Base-by-base conservation (phyloP, 2,888 invertebrate species). In the Tiliacea aurago region DNA sequence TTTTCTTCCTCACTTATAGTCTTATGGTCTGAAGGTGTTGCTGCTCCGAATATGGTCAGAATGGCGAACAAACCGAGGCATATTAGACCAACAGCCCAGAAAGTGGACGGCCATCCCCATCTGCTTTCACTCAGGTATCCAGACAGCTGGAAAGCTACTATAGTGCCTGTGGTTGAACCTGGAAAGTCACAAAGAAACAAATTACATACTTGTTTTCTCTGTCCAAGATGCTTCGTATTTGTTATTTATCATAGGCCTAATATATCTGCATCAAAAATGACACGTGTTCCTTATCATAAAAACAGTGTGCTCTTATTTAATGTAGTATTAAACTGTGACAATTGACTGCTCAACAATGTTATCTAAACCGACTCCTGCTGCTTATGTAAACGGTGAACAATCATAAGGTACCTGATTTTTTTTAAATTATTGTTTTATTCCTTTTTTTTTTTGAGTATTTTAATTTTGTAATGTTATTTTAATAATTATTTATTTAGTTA, bases 141-240 rank as follows among this genome's bases (percentile, higher is more conserved):
- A 41, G 97, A 97, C 18, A 97, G 87, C 6, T 97, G 97, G 89
- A 98, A 95, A 1, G 97, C 97, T 13, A 97, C 83, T 0, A 98
- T 97, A 0, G 97, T 97, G 0, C 98, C 98, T 7, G 97, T 91
- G 72, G 97, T 97, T 1, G 97, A 95, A 0, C 98, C 98, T 89
- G 96, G 90, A 84, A 77, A 66, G 23, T 41, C 69, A 47, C 1
- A 37, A 28, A 13, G 47, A 65, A 10, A 0, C 43, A 37, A 4
- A 13, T 37, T 7, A 15, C 4, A 10, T 0, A 4, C 11, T 20
- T 4, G 33, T 4, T 10, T 2, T 47, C 1, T 33, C 5, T 18
- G 13, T 13, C 20, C n/a, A 68, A n/a, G 18, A 9, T 55, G 23
- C 28, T 33, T 33, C 2, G 5, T 58, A 20, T 33, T 28, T 56